phyloP scores from a whole-genome alignment of 2,113 vertebrate species.

The Oreotrochilus melanogaster region DNA sequence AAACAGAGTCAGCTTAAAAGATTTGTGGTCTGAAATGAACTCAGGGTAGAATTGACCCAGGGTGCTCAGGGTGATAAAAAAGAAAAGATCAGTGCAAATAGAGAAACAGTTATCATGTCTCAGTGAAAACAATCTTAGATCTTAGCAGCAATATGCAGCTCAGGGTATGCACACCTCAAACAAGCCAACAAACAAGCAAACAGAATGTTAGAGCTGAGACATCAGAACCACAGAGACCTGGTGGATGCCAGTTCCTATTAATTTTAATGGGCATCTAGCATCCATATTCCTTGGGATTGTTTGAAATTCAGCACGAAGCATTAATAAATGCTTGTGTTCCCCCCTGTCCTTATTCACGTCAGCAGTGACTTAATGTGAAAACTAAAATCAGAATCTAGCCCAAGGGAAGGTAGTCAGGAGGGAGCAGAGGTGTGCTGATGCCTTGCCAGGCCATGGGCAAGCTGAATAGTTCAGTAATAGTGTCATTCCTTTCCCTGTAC shows the following conservation, averaged over 20 bases:
- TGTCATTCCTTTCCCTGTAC: background rate
- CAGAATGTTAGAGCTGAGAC: background rate
- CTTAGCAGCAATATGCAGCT: background rate
- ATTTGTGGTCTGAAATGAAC: background rate
- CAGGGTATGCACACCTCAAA: background rate
- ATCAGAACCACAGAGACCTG: constrained; percentile 17
- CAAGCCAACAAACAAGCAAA: constrained; percentile 1
- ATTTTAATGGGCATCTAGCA: constrained; percentile 33
- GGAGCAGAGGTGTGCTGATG: background rate
- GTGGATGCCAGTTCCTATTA: constrained; percentile 28
- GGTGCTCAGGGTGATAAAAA: background rate
- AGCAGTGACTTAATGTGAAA: background rate
- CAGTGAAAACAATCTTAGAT: background rate
- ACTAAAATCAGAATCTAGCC: background rate
- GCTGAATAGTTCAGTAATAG: background rate
- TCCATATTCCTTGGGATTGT: background rate
- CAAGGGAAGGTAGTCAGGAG: background rate
- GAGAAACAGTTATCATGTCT: background rate
- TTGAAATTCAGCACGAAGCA: constrained; percentile 20
- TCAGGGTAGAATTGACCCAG: background rate
- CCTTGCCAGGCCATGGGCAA: background rate
- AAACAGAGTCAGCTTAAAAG: background rate
- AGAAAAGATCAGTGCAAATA: background rate
- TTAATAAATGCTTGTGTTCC: background rate
- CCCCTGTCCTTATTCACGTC: background rate